Evolutionary conservation across 2,888 invertebrate species (phyloP).

Genomic region (Aplocera efformata): DNA sequence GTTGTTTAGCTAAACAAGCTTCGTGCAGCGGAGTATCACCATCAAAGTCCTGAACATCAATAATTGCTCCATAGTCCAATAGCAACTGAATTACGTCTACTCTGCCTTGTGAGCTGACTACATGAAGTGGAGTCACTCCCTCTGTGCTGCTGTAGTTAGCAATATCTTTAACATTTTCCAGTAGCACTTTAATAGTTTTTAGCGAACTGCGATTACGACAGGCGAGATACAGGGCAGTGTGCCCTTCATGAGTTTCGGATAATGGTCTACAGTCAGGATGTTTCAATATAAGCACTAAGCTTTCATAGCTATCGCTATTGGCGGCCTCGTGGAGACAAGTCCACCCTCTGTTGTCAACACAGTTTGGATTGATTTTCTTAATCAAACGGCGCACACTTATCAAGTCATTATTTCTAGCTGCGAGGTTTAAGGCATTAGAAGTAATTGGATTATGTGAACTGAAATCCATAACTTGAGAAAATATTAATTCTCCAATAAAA

Average conservation of each 20-base stretch:
- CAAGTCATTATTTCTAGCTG: slow-evolving; percentile 65
- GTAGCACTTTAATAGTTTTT: slow-evolving; percentile 52
- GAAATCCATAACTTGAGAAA: slow-evolving; percentile 61
- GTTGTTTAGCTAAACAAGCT: slow-evolving; percentile 52
- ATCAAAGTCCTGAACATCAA: slow-evolving; percentile 71
- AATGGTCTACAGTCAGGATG: slow-evolving; percentile 53
- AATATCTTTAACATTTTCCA: slow-evolving; percentile 58
- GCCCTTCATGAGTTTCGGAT: slow-evolving; percentile 71
- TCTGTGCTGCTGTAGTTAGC: slow-evolving; percentile 70
- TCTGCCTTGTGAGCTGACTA: slow-evolving; percentile 61
- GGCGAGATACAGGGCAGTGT: slow-evolving; percentile 70
- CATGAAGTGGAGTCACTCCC: slow-evolving; percentile 68
- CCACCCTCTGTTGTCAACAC: slow-evolving; percentile 76
- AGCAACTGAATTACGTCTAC: slow-evolving; percentile 58
- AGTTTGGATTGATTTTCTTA: slow-evolving; percentile 67
- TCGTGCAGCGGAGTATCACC: slow-evolving; percentile 74
- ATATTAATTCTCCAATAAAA: too few relatives aligned
- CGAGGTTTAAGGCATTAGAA: slow-evolving; percentile 67
- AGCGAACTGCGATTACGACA: slow-evolving; percentile 56
- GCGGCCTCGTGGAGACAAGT: slow-evolving; percentile 78
- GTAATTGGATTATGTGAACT: slow-evolving; percentile 73
- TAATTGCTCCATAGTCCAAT: slow-evolving; percentile 60
- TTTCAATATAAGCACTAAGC: slow-evolving; percentile 55
- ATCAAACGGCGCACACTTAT: slow-evolving; percentile 53
- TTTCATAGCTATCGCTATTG: slow-evolving; percentile 59